phyloP scores from a whole-genome alignment of 2,113 vertebrate species.

The Orthonyx spaldingii region DNA sequence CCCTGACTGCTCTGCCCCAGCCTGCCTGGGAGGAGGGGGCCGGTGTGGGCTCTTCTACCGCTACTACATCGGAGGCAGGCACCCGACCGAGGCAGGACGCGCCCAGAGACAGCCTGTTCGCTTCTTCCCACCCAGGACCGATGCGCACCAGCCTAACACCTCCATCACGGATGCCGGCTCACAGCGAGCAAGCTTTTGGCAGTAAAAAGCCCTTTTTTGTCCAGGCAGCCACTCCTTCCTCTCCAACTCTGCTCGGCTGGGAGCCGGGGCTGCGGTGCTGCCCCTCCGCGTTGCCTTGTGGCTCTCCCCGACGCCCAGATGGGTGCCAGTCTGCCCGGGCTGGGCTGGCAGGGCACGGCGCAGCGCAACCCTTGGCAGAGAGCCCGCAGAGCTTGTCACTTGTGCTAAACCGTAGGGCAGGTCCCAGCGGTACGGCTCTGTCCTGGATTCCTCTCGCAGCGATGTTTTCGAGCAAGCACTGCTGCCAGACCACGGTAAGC shows the following conservation, averaged over 20 bases:
- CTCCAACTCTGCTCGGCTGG: background rate
- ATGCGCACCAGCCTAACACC: background rate
- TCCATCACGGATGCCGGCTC: background rate
- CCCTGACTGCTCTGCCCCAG: background rate
- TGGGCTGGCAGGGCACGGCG: background rate
- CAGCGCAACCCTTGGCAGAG: background rate
- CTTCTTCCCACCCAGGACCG: background rate
- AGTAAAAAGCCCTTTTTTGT: background rate
- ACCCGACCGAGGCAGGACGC: background rate
- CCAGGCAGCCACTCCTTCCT: background rate
- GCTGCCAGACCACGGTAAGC: background rate
- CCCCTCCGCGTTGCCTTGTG: background rate
- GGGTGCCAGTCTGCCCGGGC: background rate
- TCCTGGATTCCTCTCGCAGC: constrained; percentile 16
- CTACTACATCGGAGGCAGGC: background rate
- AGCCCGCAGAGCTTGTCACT: constrained; percentile 23
- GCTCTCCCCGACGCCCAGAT: background rate
- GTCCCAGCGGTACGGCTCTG: constrained; percentile 24
- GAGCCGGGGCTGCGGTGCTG: background rate
- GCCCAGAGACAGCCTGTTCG: background rate
- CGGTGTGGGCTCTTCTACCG: background rate
- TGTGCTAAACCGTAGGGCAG: background rate
- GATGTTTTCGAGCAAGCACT: background rate
- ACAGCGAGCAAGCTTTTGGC: background rate
- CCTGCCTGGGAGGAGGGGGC: background rate